Base-by-base conservation (phyloP, 1,140 invertebrate genomes). In the Leucophenga varia region DNA sequence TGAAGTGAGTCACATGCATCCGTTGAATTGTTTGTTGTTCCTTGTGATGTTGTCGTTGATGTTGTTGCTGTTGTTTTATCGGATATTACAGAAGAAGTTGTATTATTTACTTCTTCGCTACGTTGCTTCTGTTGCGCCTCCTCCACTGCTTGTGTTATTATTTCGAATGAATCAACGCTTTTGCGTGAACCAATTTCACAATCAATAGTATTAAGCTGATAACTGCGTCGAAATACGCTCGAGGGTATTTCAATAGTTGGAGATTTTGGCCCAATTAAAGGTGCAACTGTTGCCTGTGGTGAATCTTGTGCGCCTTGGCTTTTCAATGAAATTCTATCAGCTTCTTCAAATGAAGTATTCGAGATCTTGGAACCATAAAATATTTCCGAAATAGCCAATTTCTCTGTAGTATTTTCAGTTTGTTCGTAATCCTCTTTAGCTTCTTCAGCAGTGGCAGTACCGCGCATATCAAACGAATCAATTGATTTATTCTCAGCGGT, bases 161-260 rank as follows among this genome's bases (percentile, higher is more conserved):
- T 46, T 18, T 75, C 73, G n/a, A 73, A 74, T 25, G 70, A 72
- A 38, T 76, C 73, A 13, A 72, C 61, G 43, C 77, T 76, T 61
- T 79, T 81, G 46, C 80, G 80, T 25, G 80, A 82, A 22, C 84
- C 79, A 46, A 83, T 79, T 55, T 83, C 79, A 57, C 83, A 83
- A 47, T 80, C 81, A 19, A 84, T 84, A 57, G 80, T 80, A 43
- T 73, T 81, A 6, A 84, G 74, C 38, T 83, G 79, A 28, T 76
- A 77, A 14, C 68, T 52, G 49, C 76, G 63, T 65, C 81, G 47
- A 7, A 69, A 57, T 49, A 49, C 59, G 36, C 54, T 64, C 3
- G 50, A n/a, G 6, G 82, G 82, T 42, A 84, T 84, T 14, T 80
- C 79, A 53, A 85, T 85, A 7, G 80, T 81, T 21, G 82, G 82